Conservation (phyloP, 2,113 vertebrate species). For the Eubucco bourcierii region DNA sequence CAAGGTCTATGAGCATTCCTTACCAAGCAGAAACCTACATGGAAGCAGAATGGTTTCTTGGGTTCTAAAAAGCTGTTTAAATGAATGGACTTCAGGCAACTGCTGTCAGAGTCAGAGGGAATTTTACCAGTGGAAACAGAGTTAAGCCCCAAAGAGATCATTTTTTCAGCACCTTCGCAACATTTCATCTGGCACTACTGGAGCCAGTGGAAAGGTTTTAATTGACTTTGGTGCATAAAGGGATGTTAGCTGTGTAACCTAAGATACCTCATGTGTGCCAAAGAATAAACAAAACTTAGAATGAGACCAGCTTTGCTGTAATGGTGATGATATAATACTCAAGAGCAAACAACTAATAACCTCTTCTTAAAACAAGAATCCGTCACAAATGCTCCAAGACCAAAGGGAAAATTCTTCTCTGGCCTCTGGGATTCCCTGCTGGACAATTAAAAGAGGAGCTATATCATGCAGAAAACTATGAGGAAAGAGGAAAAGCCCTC, state of each 20-base stretch:
- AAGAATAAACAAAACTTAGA: slow-evolving; percentile 38
- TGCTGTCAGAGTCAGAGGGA: slow-evolving; percentile 11
- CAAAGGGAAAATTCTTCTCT: slow-evolving; percentile 41
- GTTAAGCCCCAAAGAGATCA: slow-evolving; percentile 13
- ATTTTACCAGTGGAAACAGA: slow-evolving; percentile 44
- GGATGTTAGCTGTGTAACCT: slow-evolving; percentile 43
- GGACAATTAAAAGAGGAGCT: slow-evolving; percentile 50
- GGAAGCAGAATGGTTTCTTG: background rate
- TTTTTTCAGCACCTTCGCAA: slow-evolving; percentile 59
- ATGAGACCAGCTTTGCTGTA: slow-evolving; percentile 49
- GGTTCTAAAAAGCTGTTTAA: slow-evolving; percentile 17
- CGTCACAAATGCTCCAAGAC: slow-evolving; percentile 32
- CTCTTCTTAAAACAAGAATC: slow-evolving; percentile 56
- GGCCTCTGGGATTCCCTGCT: slow-evolving; percentile 44
- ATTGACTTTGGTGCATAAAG: slow-evolving; percentile 45
- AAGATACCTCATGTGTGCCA: slow-evolving; percentile 19
- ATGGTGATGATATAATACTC: slow-evolving; percentile 66
- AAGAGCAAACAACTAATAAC: slow-evolving; percentile 67
- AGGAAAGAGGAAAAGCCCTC: slow-evolving; percentile 37
- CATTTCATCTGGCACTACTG: slow-evolving; percentile 16
- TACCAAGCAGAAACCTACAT: slow-evolving; percentile 15
- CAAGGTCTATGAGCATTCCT: background rate
- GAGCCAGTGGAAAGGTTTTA: slow-evolving; percentile 28
- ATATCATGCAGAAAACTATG: slow-evolving; percentile 50
- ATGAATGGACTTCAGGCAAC: background rate